Percentiles rank a stretch among this genome's conserved stretches.
These are phyloP conservation scores for Sitta carolinensis DNA, from an alignment of 2,797 vertebrate genomes.

Conservation along the genomic window DNA sequence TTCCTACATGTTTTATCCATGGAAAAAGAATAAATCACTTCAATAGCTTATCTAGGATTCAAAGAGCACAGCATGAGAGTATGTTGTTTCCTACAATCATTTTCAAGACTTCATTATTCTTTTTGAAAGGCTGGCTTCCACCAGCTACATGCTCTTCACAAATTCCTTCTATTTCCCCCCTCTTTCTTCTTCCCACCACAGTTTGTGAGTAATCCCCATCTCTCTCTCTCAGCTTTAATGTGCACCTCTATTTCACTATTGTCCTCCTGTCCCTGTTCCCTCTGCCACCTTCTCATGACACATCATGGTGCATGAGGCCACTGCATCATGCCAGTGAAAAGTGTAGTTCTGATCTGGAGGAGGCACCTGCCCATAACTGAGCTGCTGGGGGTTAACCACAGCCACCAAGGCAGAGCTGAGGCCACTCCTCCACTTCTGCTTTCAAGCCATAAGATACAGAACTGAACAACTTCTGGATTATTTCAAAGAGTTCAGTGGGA, in stretches of 20 bases:
- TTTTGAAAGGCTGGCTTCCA: neutral
- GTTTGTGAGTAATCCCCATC: neutral
- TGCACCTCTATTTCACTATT: rapidly evolving
- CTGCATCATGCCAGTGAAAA: neutral
- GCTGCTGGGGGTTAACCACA: neutral
- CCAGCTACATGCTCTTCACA: neutral
- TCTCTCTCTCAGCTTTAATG: neutral
- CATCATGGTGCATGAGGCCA: rapidly evolving
- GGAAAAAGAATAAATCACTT: neutral
- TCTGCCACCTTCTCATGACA: neutral
- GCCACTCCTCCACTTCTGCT: neutral
- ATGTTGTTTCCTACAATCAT: neutral
- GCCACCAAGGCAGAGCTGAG: neutral
- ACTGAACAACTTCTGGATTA: neutral
- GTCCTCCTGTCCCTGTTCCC: neutral
- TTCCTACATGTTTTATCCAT: neutral
- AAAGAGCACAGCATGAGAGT: neutral
- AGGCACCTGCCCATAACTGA: neutral
- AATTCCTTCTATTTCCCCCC: neutral
- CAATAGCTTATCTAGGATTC: neutral
- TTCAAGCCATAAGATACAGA: neutral
- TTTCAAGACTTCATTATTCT: neutral
- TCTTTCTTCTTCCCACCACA: neutral
- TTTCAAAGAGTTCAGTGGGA: neutral
- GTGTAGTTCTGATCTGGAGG: neutral